phyloP scores from a whole-genome alignment of 2,113 vertebrate genomes.

The Coregonus clupeaformis region DNA sequence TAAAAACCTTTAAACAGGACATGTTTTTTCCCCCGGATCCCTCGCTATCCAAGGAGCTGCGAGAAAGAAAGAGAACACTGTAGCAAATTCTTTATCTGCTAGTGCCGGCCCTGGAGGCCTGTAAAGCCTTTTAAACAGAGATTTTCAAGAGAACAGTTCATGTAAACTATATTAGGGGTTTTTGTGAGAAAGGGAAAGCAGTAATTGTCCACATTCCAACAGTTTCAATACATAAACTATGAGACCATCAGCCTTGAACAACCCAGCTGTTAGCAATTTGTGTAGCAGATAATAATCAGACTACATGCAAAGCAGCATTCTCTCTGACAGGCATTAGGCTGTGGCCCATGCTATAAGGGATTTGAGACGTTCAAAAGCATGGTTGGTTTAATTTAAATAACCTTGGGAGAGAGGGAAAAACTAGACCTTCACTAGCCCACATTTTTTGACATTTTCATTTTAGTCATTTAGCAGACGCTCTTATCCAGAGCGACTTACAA shows the following conservation, averaged over 20 bases:
- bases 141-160: constrained; percentile 75
- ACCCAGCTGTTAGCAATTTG: constrained; percentile 91
- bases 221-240: constrained; percentile 87
- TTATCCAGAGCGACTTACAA: no score
- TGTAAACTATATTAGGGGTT: constrained; percentile 76
- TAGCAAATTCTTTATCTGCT: constrained; percentile 40
- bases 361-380: constrained; percentile 63
- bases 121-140: constrained; percentile 62
- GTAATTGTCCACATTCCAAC: constrained; percentile 91
- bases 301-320: constrained; percentile 83
- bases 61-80: constrained; percentile 36
- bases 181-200: constrained; percentile 85
- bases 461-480: no score
- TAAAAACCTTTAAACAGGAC: neutral
- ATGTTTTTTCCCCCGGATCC: neutral
- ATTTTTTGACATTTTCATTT: no score
- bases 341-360: constrained; percentile 61
- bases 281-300: constrained; percentile 86
- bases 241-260: constrained; percentile 79
- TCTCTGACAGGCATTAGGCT: constrained; percentile 73
- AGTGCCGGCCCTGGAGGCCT: constrained; percentile 58
- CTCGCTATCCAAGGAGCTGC: constrained; percentile 34
- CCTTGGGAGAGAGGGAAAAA: constrained; percentile 67
- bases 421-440: constrained; percentile 57
- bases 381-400: constrained; percentile 76